Conservation (phyloP, 2,113 vertebrate genomes). For the Arothron firmamentum region DNA sequence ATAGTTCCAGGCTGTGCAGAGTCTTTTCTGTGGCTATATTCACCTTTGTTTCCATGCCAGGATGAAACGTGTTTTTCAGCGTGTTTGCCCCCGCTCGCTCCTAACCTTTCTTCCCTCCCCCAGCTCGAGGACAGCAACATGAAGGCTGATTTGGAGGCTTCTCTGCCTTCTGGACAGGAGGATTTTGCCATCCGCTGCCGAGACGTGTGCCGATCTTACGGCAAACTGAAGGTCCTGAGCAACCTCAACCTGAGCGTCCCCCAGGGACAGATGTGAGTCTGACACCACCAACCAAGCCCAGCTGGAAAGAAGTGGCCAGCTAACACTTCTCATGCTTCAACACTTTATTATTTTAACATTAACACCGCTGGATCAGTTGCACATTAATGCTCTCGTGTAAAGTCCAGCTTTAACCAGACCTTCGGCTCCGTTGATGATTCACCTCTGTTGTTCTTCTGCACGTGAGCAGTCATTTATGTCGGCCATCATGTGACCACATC, state of each 20-base stretch:
- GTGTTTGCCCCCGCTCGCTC: background rate
- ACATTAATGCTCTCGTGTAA: no score
- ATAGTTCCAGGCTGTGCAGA: background rate
- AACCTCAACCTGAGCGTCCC: conserved; percentile 73
- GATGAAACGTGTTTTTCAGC: background rate
- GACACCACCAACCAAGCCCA: background rate
- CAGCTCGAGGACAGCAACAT: conserved; percentile 45
- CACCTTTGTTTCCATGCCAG: no score
- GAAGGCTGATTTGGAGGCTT: conserved; percentile 64
- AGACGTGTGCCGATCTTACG: conserved; percentile 73
- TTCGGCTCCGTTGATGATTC: no score
- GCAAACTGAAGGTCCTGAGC: conserved; percentile 75
- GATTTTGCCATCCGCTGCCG: conserved; percentile 63
- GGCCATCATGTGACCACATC: no score
- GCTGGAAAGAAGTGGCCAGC: background rate
- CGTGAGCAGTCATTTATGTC: no score
- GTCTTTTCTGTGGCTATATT: no score
- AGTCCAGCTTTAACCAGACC: no score
- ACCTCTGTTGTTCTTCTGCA: no score
- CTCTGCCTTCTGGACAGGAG: conserved; percentile 26
- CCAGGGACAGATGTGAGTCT: conserved; percentile 78
- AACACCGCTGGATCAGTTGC: no score
- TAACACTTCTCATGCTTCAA: background rate
- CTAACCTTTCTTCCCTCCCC: background rate
- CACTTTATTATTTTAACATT: background rate